A percentile compares a stretch with the other conserved stretches of the same genome.
Conservation (phyloP, 1,140 invertebrate genomes). For the Bradysia coprophila region DNA sequence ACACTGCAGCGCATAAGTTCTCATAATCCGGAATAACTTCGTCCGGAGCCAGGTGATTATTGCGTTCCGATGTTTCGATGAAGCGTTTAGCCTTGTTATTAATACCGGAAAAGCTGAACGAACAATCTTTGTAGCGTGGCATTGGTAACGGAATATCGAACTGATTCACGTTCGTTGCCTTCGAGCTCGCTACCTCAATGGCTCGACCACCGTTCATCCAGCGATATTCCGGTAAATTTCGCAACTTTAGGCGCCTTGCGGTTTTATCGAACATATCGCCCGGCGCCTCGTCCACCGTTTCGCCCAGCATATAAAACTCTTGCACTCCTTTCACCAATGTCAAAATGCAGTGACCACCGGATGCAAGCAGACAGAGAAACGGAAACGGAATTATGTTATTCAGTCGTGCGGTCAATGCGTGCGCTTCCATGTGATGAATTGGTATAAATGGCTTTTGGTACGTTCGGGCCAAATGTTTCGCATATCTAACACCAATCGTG, state of each 20-base stretch:
- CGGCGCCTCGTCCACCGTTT: conserved; percentile 66
- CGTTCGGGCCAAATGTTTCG: conserved; percentile 49
- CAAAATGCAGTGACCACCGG: conserved; percentile 81
- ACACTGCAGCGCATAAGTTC: conserved; percentile 75
- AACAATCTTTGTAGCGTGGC: conserved; percentile 43
- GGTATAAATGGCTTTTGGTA: conserved; percentile 76
- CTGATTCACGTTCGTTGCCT: conserved; percentile 36
- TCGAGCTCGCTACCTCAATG: conserved; percentile 60
- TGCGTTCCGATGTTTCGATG: conserved; percentile 38
- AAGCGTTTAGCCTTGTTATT: conserved; percentile 31
- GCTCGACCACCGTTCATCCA: conserved; percentile 62
- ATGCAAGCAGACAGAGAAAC: conserved; percentile 74
- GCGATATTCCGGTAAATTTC: conserved; percentile 54
- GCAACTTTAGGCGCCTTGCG: conserved; percentile 68
- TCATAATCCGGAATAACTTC: conserved; percentile 55
- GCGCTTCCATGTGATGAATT: conserved; percentile 97
- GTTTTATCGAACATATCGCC: conserved; percentile 86
- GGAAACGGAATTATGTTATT: conserved; percentile 56
- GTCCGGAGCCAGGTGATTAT: conserved; percentile 37
- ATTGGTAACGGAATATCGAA: conserved; percentile 48
- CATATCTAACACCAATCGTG: conserved; percentile 66
- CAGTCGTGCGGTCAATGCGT: conserved; percentile 80
- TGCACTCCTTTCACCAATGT: conserved; percentile 55
- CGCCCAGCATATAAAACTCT: conserved; percentile 62
- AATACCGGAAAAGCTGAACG: conserved; percentile 71